Evolutionary conservation across 2,888 invertebrate species (phyloP), one percentile per base, ranked within the genome.

Genomic region (Macrosiphum euphorbiae): DNA sequence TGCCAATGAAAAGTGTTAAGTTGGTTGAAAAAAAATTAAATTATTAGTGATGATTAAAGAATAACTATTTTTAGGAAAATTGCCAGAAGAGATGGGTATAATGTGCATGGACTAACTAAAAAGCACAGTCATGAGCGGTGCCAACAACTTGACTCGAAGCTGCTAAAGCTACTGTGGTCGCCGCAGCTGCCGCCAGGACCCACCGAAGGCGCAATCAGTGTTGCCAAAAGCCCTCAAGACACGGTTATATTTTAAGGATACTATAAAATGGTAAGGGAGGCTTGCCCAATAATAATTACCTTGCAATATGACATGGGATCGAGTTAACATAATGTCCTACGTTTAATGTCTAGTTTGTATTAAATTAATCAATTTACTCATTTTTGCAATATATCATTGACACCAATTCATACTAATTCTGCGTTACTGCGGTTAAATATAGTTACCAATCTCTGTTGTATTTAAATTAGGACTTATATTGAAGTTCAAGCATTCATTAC

Each of bases 131-230:
- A 67, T 50, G 86, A 90, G 90, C 86, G 90, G 52, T 52, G 94
- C 85, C 94, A 58, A 89, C 89, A 50, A 94, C 67, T 90, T 67
- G 16, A 86, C 86, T 86, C 94, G 90, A 90, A 86, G 94, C 86
- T 90, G 94, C 94, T 94, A 87, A 94, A 94, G 94, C 94, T 94
- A 94, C 94, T 94, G 94, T 94, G 94, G 92, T 41, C 50, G 89
- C 84, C 85, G 89, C 88, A n/a, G 90, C 86, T 41, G 86, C 94
- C 94, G 94, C 94, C 94, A 86, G 94, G 94, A 94, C 94, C 94
- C 52, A 86, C 90, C 90, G 24, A 94, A 61, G 94, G 90, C 90
- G 61, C 90, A 94, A 87, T 94, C 94, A 94, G 94, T 94, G 94
- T 94, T 90, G 86, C 94, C 94, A 94, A 94, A 94, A 52, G 90